Evolutionary conservation across 2,113 vertebrate genomes (phyloP), one percentile per base, ranked within the genome.

Genomic region (Myiozetetes cayanensis): DNA sequence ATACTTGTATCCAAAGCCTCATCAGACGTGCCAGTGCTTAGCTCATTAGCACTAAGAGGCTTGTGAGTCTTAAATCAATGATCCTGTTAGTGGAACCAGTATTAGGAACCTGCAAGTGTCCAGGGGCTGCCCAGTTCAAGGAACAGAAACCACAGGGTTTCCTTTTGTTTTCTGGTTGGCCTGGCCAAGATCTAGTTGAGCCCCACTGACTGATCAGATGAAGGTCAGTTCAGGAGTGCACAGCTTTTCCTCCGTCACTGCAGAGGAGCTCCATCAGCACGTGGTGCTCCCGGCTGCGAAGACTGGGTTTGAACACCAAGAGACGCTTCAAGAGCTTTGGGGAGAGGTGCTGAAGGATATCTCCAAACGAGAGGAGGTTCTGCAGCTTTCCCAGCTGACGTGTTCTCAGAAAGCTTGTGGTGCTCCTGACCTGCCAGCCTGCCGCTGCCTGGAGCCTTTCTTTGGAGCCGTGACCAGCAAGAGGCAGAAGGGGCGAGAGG

Each of bases 191-290:
- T 13, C 9, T n/a, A 27, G 22, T 6, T 28, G 24, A 75, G 25
- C 17, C 30, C 52, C 46, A 58, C 46, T 46, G 75, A 24, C 41
- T 0, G 2, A 11, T 31, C 46, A 8, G 31, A 33, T 0, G 24
- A 25, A 7, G 62, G 61, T 50, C 1, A 5, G 16, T 9, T 58
- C 47, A 15, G 63, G 47, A 28, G 30, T 0, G 17, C 25, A 6
- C 0, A 0, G 21, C 43, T 93, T 31, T 25, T 25, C 35, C 50
- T 62, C n/a, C 1, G 0, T 16, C 31, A 4, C 11, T 7, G 2
- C 15, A 12, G 25, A 41, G 37, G 49, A 73, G 8, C 22, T 63
- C n/a, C 27, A 8, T 2, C 12, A 33, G 23, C 0, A 0, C 2
- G 3, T 1, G 79, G 17, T 44, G 31, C 33, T 72, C 21, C 27